Conservation (phyloP, 2,113 vertebrate species). For the Daboia siamensis region DNA sequence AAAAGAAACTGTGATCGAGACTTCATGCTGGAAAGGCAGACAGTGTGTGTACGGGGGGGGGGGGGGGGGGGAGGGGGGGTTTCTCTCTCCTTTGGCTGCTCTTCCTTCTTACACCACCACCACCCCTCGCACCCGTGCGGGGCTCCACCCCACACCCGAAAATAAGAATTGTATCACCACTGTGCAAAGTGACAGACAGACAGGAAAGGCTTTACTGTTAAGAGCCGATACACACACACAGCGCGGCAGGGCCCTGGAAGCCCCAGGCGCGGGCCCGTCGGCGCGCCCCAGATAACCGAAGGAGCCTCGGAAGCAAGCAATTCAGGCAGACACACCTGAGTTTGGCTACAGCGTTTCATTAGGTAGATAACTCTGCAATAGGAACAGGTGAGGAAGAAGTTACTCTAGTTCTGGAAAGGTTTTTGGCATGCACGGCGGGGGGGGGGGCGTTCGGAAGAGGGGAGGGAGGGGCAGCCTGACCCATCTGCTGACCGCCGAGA, state of each 20-base stretch:
- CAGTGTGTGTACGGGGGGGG: background rate
- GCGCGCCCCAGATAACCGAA: conserved; percentile 13
- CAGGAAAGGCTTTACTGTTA: background rate
- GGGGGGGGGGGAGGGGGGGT: conserved; percentile 2
- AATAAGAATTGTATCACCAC: conserved; percentile 8
- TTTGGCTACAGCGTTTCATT: conserved; percentile 71
- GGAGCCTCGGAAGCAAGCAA: conserved; percentile 71
- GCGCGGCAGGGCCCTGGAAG: conserved; percentile 47
- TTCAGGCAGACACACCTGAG: conserved; percentile 62
- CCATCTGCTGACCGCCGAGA: conserved; percentile 70
- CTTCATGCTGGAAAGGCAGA: background rate
- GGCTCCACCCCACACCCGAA: background rate
- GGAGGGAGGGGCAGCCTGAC: conserved; percentile 52
- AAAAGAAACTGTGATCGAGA: conserved; percentile 16
- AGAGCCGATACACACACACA: conserved; percentile 17
- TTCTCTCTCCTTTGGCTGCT: background rate
- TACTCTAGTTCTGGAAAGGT: conserved; percentile 54
- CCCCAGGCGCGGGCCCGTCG: conserved; percentile 49
- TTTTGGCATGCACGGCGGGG: conserved; percentile 85
- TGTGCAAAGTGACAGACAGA: background rate
- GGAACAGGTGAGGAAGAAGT: conserved; percentile 48
- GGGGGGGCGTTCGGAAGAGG: conserved; percentile 51
- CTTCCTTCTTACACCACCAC: background rate
- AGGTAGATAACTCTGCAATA: conserved; percentile 51
- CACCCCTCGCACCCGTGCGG: background rate